These are phyloP conservation scores for Heliconius ismenius DNA, from an alignment of 2,888 invertebrate species.

Conservation along the genomic window DNA sequence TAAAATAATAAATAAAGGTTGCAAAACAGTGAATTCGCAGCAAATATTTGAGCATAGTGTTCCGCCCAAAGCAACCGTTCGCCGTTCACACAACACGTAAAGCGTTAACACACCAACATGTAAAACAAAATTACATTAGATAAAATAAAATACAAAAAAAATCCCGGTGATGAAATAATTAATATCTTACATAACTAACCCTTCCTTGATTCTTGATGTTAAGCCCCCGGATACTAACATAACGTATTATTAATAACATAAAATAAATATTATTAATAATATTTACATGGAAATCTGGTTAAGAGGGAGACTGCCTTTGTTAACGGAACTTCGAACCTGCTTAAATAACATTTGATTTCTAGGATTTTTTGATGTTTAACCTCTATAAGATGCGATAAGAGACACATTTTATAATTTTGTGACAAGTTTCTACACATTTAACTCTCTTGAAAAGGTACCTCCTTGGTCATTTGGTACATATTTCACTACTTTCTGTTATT, in stretches of 20 bases:
- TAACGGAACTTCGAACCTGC: too few species aligned
- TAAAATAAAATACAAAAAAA: neutral
- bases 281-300: neutral
- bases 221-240: neutral
- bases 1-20: constrained; percentile 79
- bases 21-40: constrained; percentile 74
- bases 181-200: constrained; percentile 20
- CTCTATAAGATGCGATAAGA: too few species aligned
- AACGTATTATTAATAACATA: too few species aligned
- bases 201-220: neutral
- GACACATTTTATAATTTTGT: too few species aligned
- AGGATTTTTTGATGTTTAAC: too few species aligned
- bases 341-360: too few species aligned
- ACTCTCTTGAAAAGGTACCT: too few species aligned
- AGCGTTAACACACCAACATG: constrained; percentile 59
- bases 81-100: constrained; percentile 50
- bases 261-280: neutral
- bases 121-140: constrained; percentile 53
- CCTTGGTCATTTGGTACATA: too few species aligned
- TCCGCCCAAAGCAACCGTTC: constrained; percentile 54
- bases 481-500: too few species aligned
- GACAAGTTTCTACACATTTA: too few species aligned
- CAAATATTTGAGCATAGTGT: constrained; percentile 54
- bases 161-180: constrained; percentile 18
- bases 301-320: too few species aligned